Evolutionary conservation across 2,888 invertebrate species (phyloP), one percentile per base, ranked within the genome.

Genomic region (Laothoe populi): DNA sequence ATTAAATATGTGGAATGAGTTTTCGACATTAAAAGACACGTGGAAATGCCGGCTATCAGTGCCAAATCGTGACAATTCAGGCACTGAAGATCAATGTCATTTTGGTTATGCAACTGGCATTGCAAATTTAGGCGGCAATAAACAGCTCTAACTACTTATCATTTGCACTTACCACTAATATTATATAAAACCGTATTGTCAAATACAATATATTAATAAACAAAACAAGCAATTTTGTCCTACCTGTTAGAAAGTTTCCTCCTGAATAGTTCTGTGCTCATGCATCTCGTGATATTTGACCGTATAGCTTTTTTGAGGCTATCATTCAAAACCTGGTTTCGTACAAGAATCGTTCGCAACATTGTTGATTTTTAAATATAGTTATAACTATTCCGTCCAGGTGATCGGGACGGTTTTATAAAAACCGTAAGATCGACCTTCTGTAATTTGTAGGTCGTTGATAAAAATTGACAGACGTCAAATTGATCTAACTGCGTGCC

Each of bases 281-380:
- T 72, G 85, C 94, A 94, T 88, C 95, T 94, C 67, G 94, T 86
- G 73, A 93, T 83, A 84, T 94, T 95, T 68, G 87, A 86, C 77
- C 94, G 90, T 68, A 94, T 81, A 74, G 93, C 90, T 90, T 94
- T 94, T 84, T 94, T 94, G 58, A 95, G 83, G 77, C 94, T 89
- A 81, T 94, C 93, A 78, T 94, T 95, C 75, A 96, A 84, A 75
- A 95, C 86, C 84, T 95, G 95, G 86, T 95, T 95, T 92, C 96
- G 95, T 86, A 94, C 88, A 81, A 94, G 89, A 78, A 96, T 94
- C 87, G 95, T 95, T 93, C 96, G 95, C 89, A 96, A 93, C 96
- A 96, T 96, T 60, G 35, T 63, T n/a, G 19, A 42, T 31, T 72
- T 72, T 78, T 64, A 63, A 73, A 74, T 70, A 74, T 69, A 70